phyloP scores from a whole-genome alignment of 2,797 vertebrate species.

The Aphelocoma californica region DNA sequence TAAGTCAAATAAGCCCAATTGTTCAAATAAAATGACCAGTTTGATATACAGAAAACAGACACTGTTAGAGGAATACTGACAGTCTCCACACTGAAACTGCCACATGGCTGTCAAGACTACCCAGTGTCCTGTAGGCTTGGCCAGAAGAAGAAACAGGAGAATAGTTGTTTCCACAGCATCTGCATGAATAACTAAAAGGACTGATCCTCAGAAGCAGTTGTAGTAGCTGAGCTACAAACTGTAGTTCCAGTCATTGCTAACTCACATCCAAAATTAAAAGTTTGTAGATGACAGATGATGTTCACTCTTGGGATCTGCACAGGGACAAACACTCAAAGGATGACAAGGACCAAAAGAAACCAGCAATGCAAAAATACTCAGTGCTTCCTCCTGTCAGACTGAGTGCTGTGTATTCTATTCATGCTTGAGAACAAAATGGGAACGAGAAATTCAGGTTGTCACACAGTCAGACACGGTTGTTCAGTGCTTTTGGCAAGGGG shows the following conservation, averaged over 20 bases:
- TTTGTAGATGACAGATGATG: background rate
- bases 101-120: background rate
- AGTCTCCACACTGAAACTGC: background rate
- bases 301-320: background rate
- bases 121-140: background rate
- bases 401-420: fast-evolving
- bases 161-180: background rate
- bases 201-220: background rate
- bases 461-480: fast-evolving
- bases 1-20: conserved; percentile 13
- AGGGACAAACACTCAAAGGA: background rate
- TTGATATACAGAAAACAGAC: background rate
- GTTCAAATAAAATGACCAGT: background rate
- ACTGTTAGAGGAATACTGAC: background rate
- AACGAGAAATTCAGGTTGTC: background rate
- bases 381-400: background rate
- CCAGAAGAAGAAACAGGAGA: background rate
- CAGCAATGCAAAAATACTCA: background rate
- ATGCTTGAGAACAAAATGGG: background rate
- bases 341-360: fast-evolving
- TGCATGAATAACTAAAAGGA: background rate
- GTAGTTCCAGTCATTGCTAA: background rate
- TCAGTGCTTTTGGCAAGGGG: background rate
- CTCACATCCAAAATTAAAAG: background rate
- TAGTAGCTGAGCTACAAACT: background rate